Evolutionary conservation across 2,888 invertebrate species (phyloP).

Genomic region (Actias luna): DNA sequence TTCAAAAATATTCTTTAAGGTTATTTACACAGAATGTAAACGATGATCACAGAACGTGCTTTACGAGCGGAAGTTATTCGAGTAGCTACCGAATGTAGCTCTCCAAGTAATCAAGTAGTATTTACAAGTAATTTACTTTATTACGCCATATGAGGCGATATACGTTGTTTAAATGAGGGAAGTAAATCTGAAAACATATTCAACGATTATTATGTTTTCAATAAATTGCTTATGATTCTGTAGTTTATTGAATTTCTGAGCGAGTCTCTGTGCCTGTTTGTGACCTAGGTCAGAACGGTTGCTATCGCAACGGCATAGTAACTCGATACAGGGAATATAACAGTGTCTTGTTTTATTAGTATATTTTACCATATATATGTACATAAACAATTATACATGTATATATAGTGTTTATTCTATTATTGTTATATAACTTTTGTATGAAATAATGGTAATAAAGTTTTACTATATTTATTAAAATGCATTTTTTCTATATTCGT

Average conservation of each 20-base stretch:
- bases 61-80: slow-evolving; percentile 38
- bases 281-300: slow-evolving; percentile 39
- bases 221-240: not conserved
- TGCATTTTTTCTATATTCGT: too few relatives aligned
- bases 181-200: not conserved
- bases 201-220: not conserved
- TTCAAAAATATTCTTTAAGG: not conserved
- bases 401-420: not conserved
- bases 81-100: slow-evolving; percentile 35
- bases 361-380: slow-evolving; percentile 1
- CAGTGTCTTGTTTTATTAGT: not conserved
- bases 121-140: slow-evolving; percentile 14
- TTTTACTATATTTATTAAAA: too few relatives aligned
- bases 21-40: not conserved
- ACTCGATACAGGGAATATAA: slow-evolving; percentile 31
- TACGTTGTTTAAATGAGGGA: not conserved
- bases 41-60: slow-evolving; percentile 6
- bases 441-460: too few relatives aligned
- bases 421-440: not conserved
- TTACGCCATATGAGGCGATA: not conserved
- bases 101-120: slow-evolving; percentile 30
- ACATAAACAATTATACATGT: too few relatives aligned
- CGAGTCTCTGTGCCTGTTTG: slow-evolving; percentile 26
- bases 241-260: slow-evolving; percentile 17
- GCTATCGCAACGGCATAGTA: slow-evolving; percentile 46